Evolutionary conservation across 2,888 invertebrate genomes (phyloP), one percentile per base, ranked within the genome.

Genomic region (Melinaea marsaeus): DNA sequence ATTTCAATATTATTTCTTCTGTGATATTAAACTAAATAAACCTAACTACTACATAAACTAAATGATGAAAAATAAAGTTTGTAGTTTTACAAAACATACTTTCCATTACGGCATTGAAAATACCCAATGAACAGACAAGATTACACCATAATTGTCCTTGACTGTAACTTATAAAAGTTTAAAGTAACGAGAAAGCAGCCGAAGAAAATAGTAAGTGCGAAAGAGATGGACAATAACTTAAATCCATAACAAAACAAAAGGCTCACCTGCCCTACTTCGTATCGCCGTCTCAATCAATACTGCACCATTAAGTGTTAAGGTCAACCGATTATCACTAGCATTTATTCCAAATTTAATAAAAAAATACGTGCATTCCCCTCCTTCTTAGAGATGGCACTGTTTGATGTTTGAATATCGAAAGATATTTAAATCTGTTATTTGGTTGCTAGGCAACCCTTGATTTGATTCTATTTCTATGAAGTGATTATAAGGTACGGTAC

Each of bases 241-340:
- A 65, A 62, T 59, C 64, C 60, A 67, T 58, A 66, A 70, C 70
- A 74, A 78, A 75, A 75, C 71, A 75, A 76, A 74, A 71, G 72
- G 60, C 77, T 78, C 72, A 80, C 80, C 78, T 79, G 83, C 67
- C 76, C 82, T 76, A 80, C 70, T 80, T 80, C 70, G 61, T 66
- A 70, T 68, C 68, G 71, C 60, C 68, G 70, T 72, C 68, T 42
- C 42, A 42, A 42, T 42, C 42, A 74, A 85, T 84, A 83, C 74
- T 80, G 83, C 84, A 84, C 81, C 76, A 79, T 73, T 74, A 62
- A 63, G 73, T 75, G 79, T 74, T 77, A 83, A 84, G 83, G 82
- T 84, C 81, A 72, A 65, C 59, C 60, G 69, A 67, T 66, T 70
- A 64, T 55, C 58, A 62, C 48, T 54, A 62, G 48, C 6, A 57